Evolutionary conservation across 1,140 invertebrate species (phyloP), one percentile per base, ranked within the genome.

Genomic region (Daktulosphaira vitifoliae): DNA sequence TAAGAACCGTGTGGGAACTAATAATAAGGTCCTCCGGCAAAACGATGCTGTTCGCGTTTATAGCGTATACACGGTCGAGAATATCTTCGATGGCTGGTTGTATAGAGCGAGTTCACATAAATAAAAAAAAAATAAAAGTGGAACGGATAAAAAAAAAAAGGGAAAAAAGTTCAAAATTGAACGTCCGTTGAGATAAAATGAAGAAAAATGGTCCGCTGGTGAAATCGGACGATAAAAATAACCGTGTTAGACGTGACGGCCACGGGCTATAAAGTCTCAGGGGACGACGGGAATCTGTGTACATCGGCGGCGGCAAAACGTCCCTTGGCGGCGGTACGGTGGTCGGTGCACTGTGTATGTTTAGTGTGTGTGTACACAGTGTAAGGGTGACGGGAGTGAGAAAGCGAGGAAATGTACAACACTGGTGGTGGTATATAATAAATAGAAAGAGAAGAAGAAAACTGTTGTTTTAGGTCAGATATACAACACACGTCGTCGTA

Each of bases 111-210:
- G 56, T 62, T 62, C 56, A 62, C 42, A 62, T 62, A 62, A 62
- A 62, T 62, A 62, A 62, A 62, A 59, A 25, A 46, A 33, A 37
- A 56, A 25, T 18, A 23, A 22, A 33, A 46, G 23, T 20, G 44
- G 23, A 16, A 59, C n/a, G 6, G 25, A 56, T 39, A 44, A 59
- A 59, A 44, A 22, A 38, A 22, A 50, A 26, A n/a, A 25, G 11
- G 13, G 5, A 29, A 29, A 51, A 51, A 62, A 62, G 56, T 62
- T 62, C 56, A 62, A 62, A 62, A 62, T 62, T 62, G 56, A 62
- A 62, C 56, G 56, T 62, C 56, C 56, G 56, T 48, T 62, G 56
- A 62, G 56, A 62, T 62, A 62, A 62, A 62, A 62, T 62, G 56
- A 62, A 62, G 56, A 62, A 62, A 62, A 62, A 62, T 62, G 56